Percentiles rank a stretch among this genome's conserved stretches.
Conservation (phyloP, 1,140 invertebrate genomes). For the Tetramorium parvispinum region DNA sequence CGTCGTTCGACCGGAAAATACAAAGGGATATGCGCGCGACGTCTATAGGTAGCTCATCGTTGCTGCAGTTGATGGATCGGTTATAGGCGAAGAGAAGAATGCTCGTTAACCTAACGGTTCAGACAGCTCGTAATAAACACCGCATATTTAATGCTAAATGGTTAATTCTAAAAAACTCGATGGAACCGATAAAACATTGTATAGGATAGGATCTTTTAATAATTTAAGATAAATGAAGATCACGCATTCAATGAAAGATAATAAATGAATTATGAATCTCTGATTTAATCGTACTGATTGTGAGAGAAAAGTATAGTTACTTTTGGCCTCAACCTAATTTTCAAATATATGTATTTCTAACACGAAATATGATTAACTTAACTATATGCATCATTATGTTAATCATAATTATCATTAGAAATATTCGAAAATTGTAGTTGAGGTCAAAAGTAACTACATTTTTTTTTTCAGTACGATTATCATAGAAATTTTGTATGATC, state of each 20-base stretch:
- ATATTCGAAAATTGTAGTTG: no score
- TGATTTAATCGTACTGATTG: neutral
- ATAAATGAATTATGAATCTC: neutral
- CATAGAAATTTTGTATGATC: neutral
- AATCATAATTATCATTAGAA: no score
- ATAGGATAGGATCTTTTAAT: neutral
- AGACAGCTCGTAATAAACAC: constrained; percentile 47
- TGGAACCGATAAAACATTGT: neutral
- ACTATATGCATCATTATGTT: no score
- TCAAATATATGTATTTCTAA: no score
- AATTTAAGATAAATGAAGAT: neutral
- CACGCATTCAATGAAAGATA: neutral
- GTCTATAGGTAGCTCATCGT: constrained; percentile 19
- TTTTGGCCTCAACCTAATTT: no score
- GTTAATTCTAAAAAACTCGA: neutral
- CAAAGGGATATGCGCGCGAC: constrained; percentile 54
- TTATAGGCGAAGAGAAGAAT: constrained; percentile 1
- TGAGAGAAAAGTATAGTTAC: no score
- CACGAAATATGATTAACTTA: no score
- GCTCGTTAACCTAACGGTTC: constrained; percentile 9
- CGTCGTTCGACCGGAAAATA: constrained; percentile 49
- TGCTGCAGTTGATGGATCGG: constrained; percentile 46
- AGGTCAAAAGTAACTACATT: no score
- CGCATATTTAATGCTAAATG: neutral
- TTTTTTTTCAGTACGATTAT: neutral